Evolutionary conservation across 2,888 invertebrate genomes (phyloP).

Genomic region (Drosophila parthenogenetica): DNA sequence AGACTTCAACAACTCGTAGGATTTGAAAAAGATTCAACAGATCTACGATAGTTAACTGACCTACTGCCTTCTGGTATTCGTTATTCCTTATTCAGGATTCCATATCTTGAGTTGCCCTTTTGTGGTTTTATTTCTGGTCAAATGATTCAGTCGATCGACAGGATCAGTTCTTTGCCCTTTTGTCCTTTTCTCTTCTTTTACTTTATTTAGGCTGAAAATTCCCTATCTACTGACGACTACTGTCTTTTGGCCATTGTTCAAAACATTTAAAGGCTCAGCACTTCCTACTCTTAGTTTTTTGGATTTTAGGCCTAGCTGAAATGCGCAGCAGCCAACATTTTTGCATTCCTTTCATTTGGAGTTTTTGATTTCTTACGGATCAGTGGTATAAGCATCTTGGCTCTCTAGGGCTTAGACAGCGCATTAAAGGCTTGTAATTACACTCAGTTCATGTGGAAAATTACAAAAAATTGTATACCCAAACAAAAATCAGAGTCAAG

Average conservation of each 20-base stretch:
- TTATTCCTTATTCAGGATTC: constrained; percentile 15
- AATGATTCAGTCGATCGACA: constrained; percentile 74
- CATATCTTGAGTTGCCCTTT: constrained; percentile 45
- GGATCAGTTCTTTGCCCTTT: constrained; percentile 61
- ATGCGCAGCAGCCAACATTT: constrained; percentile 72
- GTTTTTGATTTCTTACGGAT: constrained; percentile 77
- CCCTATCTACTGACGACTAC: constrained; percentile 69
- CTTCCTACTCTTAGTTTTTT: background rate
- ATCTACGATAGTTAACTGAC: constrained; percentile 48
- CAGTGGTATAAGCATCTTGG: constrained; percentile 38
- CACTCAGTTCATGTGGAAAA: constrained; percentile 62
- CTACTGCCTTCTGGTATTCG: constrained; percentile 58
- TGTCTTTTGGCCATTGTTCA: constrained; percentile 36
- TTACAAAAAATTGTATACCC: constrained; percentile 14
- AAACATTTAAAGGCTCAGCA: constrained; percentile 71
- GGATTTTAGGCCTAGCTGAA: constrained; percentile 35
- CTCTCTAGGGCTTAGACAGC: constrained; percentile 15
- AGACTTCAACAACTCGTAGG: constrained; percentile 53
- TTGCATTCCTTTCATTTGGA: constrained; percentile 37
- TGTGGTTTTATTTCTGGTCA: constrained; percentile 82
- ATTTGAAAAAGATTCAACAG: constrained; percentile 34
- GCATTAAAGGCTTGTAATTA: constrained; percentile 67
- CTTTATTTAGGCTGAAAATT: constrained; percentile 67
- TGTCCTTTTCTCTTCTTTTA: constrained; percentile 13
- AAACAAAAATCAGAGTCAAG: constrained; percentile 37